Evolutionary conservation across 2,797 vertebrate genomes (phyloP), one percentile per base, ranked within the genome.

Genomic region (Poliocrania exsul): DNA sequence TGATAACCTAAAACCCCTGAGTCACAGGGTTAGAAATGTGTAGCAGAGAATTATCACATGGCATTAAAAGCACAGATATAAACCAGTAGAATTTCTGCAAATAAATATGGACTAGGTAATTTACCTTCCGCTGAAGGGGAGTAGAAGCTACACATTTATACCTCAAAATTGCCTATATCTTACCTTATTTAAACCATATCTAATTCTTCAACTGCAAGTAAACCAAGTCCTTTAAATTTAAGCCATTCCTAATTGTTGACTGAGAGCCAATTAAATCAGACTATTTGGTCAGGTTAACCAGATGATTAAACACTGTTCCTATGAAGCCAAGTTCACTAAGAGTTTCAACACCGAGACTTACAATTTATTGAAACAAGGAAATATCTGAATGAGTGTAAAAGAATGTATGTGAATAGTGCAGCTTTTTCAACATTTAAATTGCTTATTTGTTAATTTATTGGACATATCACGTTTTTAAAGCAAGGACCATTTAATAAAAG

Each of bases 401-500:
- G 25, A 37, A 2, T 0, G 0, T 0, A 0, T 18, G 11, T 42
- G n/a, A 29, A 25, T n/a, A 78, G 28, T 4, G 61, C 80, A 73
- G 33, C 4, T 69, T 88, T 77, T 91, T 83, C 47, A 86, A 3
- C 29, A 38, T 75, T 82, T 26, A n/a, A 2, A 50, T 13, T 61
- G 29, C n/a, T 46, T 50, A 26, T 61, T 82, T 53, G n/a, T 42
- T 70, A 35, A 28, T 54, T 50, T 58, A 25, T 11, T 80, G 28
- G 50, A 78, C 40, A 42, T 15, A 78, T 61, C 44, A 80, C 11
- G 13, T 49, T 46, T 47, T 61, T 51, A 78, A 82, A 95, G 73
- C 3, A 21, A 74, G 31, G 9, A 72, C 5, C 26, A 50, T 51
- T 81, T 79, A 53, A 25, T 29, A 77, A 49, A 75, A 71, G 16